phyloP scores from a whole-genome alignment of 2,888 invertebrate species.

The Xylota segnis region DNA sequence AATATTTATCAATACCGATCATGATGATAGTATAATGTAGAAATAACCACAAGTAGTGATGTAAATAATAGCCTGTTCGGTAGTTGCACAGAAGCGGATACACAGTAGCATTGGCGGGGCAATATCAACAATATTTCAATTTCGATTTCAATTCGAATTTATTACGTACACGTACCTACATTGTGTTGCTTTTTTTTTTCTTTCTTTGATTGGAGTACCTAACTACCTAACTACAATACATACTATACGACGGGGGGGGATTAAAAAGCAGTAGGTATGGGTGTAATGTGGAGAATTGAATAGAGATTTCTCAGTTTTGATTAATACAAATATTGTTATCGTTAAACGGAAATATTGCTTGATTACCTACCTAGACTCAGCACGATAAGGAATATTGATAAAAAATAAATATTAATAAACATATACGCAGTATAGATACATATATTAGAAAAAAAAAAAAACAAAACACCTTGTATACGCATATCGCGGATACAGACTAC shows the following conservation, averaged over 20 bases:
- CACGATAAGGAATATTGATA: constrained; percentile 69
- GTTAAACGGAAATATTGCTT: constrained; percentile 62
- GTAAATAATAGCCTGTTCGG: constrained; percentile 41
- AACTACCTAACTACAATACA: too few relatives aligned
- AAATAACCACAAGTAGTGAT: constrained; percentile 50
- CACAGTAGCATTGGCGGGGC: constrained; percentile 40
- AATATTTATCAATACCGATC: constrained; percentile 73
- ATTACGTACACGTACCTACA: constrained; percentile 2
- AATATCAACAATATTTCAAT: constrained; percentile 47
- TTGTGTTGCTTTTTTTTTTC: constrained; percentile 9
- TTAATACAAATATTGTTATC: constrained; percentile 73
- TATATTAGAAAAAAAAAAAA: constrained; percentile 22
- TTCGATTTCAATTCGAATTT: constrained; percentile 21
- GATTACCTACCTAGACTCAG: constrained; percentile 47
- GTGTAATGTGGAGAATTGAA: constrained; percentile 39
- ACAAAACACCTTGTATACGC: constrained; percentile 50
- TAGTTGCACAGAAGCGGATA: constrained; percentile 45
- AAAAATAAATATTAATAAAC: constrained; percentile 61
- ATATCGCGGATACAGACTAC: constrained; percentile 65
- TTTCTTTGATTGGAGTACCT: constrained; percentile 1
- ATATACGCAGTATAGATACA: constrained; percentile 35
- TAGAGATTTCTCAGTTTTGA: constrained; percentile 66
- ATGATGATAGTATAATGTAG: constrained; percentile 53
- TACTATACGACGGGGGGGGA: too few relatives aligned
- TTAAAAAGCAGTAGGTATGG: constrained; percentile 20